Conservation (phyloP, 2,888 invertebrate genomes). For the Tineola bisselliella region DNA sequence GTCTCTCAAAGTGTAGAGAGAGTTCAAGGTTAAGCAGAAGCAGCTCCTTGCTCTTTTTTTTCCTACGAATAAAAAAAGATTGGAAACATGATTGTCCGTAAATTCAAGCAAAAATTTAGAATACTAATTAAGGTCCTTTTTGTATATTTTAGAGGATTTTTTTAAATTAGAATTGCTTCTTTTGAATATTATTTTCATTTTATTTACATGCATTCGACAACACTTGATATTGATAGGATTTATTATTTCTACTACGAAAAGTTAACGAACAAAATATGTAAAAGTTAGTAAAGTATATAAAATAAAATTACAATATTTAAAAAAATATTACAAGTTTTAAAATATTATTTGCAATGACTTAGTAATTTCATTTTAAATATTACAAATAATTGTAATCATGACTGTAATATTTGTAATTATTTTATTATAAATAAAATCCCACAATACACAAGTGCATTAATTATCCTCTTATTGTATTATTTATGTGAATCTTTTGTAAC, state of each 20-base stretch:
- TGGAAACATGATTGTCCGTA: not conserved
- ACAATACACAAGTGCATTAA: conserved; percentile 24
- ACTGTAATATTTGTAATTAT: conserved; percentile 1
- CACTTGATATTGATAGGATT: not conserved
- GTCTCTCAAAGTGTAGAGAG: conserved; percentile 28
- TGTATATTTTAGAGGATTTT: not conserved
- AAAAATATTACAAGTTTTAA: too few species aligned
- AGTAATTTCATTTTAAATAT: too few species aligned
- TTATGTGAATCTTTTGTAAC: conserved; percentile 27
- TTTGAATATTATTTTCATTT: not conserved
- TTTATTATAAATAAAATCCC: conserved; percentile 17
- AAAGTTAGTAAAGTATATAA: too few species aligned
- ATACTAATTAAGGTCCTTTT: not conserved
- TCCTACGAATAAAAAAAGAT: not conserved
- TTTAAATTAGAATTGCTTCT: not conserved
- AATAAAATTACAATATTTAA: too few species aligned
- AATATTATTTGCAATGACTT: too few species aligned
- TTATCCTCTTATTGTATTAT: conserved; percentile 35
- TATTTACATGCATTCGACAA: not conserved
- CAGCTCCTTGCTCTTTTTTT: not conserved
- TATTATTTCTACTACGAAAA: too few species aligned
- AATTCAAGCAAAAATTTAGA: not conserved
- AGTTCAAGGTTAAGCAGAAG: not conserved
- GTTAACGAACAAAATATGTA: too few species aligned
- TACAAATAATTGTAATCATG: too few species aligned